Conservation (phyloP, 2,113 vertebrate genomes). For the Colossoma macropomum region DNA sequence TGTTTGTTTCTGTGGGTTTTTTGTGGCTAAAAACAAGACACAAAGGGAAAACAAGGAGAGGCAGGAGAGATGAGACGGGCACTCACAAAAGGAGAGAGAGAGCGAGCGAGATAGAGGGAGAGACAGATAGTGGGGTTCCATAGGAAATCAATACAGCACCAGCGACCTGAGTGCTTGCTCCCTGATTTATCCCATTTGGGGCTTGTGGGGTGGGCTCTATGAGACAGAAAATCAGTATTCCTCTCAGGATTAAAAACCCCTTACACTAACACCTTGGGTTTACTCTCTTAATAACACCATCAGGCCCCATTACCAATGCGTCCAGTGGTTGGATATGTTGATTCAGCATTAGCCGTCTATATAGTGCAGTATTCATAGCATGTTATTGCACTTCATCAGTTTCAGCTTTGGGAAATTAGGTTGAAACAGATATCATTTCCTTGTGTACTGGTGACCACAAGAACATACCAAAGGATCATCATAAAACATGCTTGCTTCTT, state of each 20-base stretch:
- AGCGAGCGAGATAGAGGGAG: slow-evolving; percentile 62
- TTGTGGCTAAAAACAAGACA: slow-evolving; percentile 28
- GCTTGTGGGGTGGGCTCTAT: slow-evolving; percentile 59
- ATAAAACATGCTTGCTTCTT: no score
- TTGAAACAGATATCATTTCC: no score
- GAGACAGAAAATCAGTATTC: slow-evolving; percentile 65
- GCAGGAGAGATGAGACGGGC: not conserved
- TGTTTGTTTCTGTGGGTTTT: slow-evolving; percentile 30
- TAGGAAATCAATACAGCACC: slow-evolving; percentile 78
- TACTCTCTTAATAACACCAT: not conserved
- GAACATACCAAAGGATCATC: no score
- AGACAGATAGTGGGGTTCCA: slow-evolving; percentile 67
- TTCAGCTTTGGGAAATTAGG: no score
- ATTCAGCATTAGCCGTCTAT: not conserved
- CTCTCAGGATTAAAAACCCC: slow-evolving; percentile 58
- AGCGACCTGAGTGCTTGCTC: slow-evolving; percentile 70
- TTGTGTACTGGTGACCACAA: no score
- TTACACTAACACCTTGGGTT: not conserved
- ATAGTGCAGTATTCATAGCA: not conserved
- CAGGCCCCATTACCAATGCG: not conserved
- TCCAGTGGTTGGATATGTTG: not conserved
- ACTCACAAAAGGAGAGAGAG: not conserved
- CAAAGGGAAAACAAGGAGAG: not conserved
- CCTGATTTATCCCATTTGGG: slow-evolving; percentile 73
- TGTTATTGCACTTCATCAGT: no score